phyloP scores from a whole-genome alignment of 2,888 invertebrate genomes.

The Macroteleia sp. region DNA sequence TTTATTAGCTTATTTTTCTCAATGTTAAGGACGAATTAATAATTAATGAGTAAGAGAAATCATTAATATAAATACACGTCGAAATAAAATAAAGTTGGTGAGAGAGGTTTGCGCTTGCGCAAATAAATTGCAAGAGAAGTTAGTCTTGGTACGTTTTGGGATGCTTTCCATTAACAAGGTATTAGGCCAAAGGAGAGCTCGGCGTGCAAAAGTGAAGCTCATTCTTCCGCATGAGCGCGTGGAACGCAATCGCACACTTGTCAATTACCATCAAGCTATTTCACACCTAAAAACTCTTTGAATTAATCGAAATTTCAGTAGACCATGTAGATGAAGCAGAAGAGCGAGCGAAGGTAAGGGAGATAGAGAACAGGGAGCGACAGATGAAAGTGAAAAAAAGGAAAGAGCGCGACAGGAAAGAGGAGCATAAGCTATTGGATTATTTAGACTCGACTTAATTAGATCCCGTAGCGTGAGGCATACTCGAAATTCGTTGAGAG shows the following conservation, averaged over 20 bases:
- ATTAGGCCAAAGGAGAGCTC: conserved; percentile 34
- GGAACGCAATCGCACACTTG: conserved; percentile 63
- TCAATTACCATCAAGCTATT: conserved; percentile 68
- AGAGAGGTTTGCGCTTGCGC: no score
- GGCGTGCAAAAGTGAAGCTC: conserved; percentile 60
- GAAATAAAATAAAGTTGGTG: no score
- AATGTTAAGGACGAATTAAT: no score
- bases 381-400: conserved; percentile 13
- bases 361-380: conserved; percentile 6
- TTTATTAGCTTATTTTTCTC: no score
- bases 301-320: conserved; percentile 65
- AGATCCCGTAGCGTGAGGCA: conserved; percentile 49
- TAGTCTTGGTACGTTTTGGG: conserved; percentile 30
- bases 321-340: conserved; percentile 55
- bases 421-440: conserved; percentile 58
- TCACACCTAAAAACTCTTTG: conserved; percentile 64
- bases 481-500: conserved; percentile 46
- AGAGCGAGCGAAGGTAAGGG: conserved; percentile 6
- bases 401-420: background rate
- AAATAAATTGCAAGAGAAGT: conserved; percentile 17
- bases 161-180: conserved; percentile 45
- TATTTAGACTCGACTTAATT: conserved; percentile 64
- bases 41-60: no score
- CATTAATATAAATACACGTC: no score
- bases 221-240: conserved; percentile 61